Conservation (phyloP, 2,113 vertebrate species). For the Rattus norvegicus region DNA sequence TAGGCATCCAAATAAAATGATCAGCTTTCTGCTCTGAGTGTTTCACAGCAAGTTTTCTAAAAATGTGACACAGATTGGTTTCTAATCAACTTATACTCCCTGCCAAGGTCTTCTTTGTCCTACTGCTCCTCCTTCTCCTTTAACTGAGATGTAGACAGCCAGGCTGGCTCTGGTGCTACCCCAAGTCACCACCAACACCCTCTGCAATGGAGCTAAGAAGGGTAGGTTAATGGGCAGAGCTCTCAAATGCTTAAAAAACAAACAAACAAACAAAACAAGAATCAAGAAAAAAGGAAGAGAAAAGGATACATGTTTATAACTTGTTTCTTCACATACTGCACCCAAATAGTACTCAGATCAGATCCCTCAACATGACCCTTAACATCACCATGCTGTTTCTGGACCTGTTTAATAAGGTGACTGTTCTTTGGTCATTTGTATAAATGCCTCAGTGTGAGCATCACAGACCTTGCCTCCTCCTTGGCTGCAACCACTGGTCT, state of each 20-base stretch:
- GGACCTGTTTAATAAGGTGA: not conserved
- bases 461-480: not conserved
- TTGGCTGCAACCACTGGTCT: not conserved
- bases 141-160: not conserved
- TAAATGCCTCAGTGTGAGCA: not conserved
- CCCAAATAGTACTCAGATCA: not conserved
- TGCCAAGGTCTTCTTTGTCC: conserved; percentile 1
- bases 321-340: not conserved
- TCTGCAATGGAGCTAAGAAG: not conserved
- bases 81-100: not conserved
- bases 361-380: not conserved
- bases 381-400: not conserved
- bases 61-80: not conserved
- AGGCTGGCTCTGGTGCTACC: not conserved
- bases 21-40: not conserved
- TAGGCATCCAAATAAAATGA: not conserved
- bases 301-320: not conserved
- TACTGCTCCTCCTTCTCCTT: not conserved
- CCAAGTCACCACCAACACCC: not conserved
- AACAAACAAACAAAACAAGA: no score
- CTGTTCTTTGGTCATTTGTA: not conserved
- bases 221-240: not conserved
- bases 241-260: not conserved
- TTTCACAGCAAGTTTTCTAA: not conserved
- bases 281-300: no score